phyloP scores from a whole-genome alignment of 1,140 invertebrate species.

The Drosophila saltans region DNA sequence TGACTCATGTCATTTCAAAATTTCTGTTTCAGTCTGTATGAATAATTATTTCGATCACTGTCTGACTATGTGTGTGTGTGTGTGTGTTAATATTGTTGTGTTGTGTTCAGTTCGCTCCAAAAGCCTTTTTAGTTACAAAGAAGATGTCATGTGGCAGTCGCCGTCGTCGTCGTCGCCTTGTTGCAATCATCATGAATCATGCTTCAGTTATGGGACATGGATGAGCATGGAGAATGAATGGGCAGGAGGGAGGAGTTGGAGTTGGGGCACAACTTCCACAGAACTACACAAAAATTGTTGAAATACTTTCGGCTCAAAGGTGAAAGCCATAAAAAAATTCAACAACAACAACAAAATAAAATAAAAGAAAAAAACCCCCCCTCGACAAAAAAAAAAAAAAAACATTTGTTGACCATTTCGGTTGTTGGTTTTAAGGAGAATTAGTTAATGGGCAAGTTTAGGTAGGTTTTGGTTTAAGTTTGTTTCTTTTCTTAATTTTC shows the following conservation, averaged over 20 bases:
- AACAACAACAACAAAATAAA: slow-evolving; percentile 1
- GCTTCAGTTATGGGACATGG: slow-evolving; percentile 29
- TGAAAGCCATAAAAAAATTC: slow-evolving; percentile 60
- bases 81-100: slow-evolving; percentile 6
- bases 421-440: slow-evolving; percentile 57
- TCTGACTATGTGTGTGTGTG: slow-evolving; percentile 15
- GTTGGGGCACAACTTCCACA: slow-evolving; percentile 15
- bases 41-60: slow-evolving; percentile 28
- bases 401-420: slow-evolving; percentile 36
- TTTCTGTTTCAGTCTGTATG: slow-evolving; percentile 5
- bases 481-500: neutral
- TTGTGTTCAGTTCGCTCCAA: slow-evolving; percentile 7
- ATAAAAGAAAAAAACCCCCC: slow-evolving; percentile 11
- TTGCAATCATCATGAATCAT: slow-evolving; percentile 50
- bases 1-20: slow-evolving; percentile 13
- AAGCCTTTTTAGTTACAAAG: slow-evolving; percentile 24
- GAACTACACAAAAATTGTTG: slow-evolving; percentile 36
- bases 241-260: neutral
- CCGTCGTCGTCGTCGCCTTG: slow-evolving; percentile 12
- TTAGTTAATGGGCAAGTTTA: slow-evolving; percentile 60
- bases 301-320: slow-evolving; percentile 58
- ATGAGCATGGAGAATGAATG: slow-evolving; percentile 1
- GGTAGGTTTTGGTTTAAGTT: neutral
- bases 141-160: slow-evolving; percentile 24
- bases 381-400: slow-evolving; percentile 33